Evolutionary conservation across 1,140 invertebrate genomes (phyloP).

Genomic region (Drosophila tani): DNA sequence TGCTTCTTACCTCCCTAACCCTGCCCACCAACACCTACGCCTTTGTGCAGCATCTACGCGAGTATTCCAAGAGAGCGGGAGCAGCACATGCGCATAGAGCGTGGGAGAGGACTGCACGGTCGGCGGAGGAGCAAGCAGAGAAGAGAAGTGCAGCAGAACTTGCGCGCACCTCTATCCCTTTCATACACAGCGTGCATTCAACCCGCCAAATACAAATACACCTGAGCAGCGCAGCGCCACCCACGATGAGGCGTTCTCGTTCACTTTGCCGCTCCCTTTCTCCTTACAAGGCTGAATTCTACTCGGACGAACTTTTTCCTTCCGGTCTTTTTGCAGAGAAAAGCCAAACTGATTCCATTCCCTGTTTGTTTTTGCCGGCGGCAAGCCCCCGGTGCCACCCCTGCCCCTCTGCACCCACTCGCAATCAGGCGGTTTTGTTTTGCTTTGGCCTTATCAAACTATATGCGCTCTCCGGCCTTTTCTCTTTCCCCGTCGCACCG

Average conservation of each 20-base stretch:
- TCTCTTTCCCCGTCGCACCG: conserved; percentile 18
- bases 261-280: neutral
- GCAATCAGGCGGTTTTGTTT: conserved; percentile 30
- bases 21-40: conserved; percentile 7
- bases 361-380: conserved; percentile 53
- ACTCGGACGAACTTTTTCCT: conserved; percentile 3
- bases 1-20: neutral
- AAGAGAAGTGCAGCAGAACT: conserved; percentile 33
- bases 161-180: conserved; percentile 18
- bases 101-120: neutral
- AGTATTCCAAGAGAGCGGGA: conserved; percentile 10
- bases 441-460: conserved; percentile 77
- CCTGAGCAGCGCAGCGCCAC: conserved; percentile 22
- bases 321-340: conserved; percentile 20
- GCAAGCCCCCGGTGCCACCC: conserved; percentile 28
- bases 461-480: conserved; percentile 62
- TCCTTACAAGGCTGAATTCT: neutral
- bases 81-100: conserved; percentile 36
- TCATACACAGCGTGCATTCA: conserved; percentile 71
- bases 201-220: conserved; percentile 64
- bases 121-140: conserved; percentile 1
- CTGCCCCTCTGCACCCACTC: neutral
- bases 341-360: conserved; percentile 21
- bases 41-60: conserved; percentile 51
- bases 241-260: conserved; percentile 5